Conservation (phyloP, 2,888 invertebrate genomes). For the Penaeus monodon region DNA sequence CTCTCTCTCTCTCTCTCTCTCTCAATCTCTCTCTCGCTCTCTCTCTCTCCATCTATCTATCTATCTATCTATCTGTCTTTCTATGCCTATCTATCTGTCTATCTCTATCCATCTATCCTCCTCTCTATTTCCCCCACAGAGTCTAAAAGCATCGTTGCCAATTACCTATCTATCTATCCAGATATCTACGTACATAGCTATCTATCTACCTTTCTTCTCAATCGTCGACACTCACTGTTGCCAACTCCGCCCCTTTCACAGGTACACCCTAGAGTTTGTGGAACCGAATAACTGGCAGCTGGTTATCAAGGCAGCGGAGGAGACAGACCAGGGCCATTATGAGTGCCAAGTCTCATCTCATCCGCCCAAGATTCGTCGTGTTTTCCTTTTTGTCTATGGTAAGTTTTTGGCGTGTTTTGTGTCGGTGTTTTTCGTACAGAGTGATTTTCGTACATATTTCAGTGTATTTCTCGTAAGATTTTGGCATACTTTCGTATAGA, state of each 20-base stretch:
- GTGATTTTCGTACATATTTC: no score
- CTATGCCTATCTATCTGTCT: neutral
- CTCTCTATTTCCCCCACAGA: neutral
- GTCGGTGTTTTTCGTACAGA: neutral
- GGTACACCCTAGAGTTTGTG: conserved; percentile 79
- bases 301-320: conserved; percentile 80
- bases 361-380: conserved; percentile 80
- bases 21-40: no score
- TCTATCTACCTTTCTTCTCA: neutral
- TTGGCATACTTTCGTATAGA: no score
- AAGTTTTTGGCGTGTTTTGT: neutral
- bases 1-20: neutral
- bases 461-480: no score
- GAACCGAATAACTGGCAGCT: conserved; percentile 84
- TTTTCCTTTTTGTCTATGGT: conserved; percentile 75
- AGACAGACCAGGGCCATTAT: conserved; percentile 81
- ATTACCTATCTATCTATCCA: no score
- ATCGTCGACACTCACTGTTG: neutral
- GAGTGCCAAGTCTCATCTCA: conserved; percentile 85
- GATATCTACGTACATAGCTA: no score
- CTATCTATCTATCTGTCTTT: neutral
- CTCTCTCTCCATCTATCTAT: no score
- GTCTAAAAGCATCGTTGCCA: no score
- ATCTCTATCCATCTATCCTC: neutral
- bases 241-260: neutral